phyloP scores from a whole-genome alignment of 1,140 invertebrate genomes.

The honey bee (Apis mellifera) region DNA sequence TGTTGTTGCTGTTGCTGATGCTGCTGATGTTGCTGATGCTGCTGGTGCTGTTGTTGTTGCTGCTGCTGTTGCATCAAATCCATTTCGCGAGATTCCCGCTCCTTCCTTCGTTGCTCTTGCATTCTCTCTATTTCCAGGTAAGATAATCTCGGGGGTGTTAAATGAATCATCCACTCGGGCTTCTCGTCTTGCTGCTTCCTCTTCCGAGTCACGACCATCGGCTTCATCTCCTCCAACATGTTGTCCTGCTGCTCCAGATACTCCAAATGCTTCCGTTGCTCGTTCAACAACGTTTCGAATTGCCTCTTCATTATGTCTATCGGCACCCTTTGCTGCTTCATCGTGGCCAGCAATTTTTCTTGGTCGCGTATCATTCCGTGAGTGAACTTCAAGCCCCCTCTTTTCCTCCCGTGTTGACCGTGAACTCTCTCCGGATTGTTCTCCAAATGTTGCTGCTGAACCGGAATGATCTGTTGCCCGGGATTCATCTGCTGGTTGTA shows the following conservation, averaged over 20 bases:
- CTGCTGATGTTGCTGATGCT: no score
- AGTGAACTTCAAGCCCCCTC: conserved; percentile 62
- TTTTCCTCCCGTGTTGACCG: not conserved
- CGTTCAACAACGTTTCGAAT: conserved; percentile 70
- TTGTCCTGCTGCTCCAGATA: conserved; percentile 50
- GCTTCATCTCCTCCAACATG: not conserved
- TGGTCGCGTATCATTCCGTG: conserved; percentile 74
- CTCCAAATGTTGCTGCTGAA: not conserved
- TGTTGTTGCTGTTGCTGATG: not conserved
- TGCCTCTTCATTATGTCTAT: conserved; percentile 72
- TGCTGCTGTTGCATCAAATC: not conserved
- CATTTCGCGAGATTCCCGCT: not conserved
- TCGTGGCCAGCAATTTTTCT: conserved; percentile 66
- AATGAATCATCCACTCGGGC: conserved; percentile 73
- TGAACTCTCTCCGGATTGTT: not conserved
- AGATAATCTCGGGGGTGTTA: conserved; percentile 69
- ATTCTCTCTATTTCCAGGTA: conserved; percentile 61
- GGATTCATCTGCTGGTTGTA: not conserved
- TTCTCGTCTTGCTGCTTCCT: conserved; percentile 61
- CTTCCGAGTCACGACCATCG: not conserved
- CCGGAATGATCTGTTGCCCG: not conserved
- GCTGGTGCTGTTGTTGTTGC: not conserved
- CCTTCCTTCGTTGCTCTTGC: conserved; percentile 13
- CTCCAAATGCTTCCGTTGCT: conserved; percentile 70
- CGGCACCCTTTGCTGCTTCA: conserved; percentile 72